Percentiles rank a stretch among this genome's conserved stretches.
These are phyloP conservation scores for Zophobas atratus DNA, from an alignment of 1,140 invertebrate genomes.

Conservation along the genomic window DNA sequence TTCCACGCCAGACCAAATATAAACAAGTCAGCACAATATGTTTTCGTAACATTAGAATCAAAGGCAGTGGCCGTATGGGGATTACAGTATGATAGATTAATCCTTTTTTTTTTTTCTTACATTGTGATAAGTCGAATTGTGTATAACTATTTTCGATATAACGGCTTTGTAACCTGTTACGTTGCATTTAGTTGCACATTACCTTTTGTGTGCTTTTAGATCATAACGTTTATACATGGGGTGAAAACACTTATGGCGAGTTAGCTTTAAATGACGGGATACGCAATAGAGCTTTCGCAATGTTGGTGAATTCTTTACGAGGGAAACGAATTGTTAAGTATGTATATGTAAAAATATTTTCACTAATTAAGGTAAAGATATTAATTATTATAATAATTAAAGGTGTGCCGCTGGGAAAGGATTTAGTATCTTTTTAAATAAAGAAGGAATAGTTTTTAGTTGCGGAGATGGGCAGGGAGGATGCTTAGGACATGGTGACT, in stretches of 20 bases:
- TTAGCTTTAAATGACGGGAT: constrained; percentile 68
- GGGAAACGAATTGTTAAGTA: background rate
- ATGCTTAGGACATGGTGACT: constrained; percentile 80
- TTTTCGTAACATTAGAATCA: no score
- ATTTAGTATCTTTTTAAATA: constrained; percentile 78
- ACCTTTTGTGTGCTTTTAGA: constrained; percentile 66
- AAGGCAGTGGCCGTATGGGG: no score
- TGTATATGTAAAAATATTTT: background rate
- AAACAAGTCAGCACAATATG: no score
- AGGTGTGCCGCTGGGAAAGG: constrained; percentile 73
- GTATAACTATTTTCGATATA: no score
- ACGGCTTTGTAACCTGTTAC: no score
- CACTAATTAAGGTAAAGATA: background rate
- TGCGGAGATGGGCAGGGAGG: constrained; percentile 79
- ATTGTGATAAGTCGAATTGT: no score
- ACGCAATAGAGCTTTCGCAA: background rate
- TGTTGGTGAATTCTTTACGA: background rate
- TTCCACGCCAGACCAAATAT: no score
- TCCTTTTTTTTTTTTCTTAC: no score
- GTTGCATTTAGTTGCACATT: background rate
- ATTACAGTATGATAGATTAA: no score
- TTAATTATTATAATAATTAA: constrained; percentile 16
- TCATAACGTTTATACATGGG: constrained; percentile 81
- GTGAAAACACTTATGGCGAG: constrained; percentile 78
- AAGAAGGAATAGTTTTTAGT: constrained; percentile 80